Conservation (phyloP, 1,140 invertebrate species). For the Drosophila arizonae region DNA sequence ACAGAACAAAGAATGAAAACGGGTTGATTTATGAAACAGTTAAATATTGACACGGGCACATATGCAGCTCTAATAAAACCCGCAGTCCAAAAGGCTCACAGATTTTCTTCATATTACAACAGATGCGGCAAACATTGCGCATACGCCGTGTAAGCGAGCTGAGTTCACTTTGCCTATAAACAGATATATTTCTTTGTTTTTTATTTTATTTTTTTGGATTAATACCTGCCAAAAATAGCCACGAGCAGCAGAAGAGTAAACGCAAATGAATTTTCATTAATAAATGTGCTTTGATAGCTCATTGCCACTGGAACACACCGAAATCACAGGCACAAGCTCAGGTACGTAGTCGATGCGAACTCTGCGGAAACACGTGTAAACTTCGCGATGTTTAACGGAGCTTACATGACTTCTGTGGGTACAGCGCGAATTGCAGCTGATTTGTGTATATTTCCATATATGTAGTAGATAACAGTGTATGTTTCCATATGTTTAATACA, state of each 20-base stretch:
- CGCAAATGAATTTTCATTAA: conserved; percentile 23
- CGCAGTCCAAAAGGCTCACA: background rate
- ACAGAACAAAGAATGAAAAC: conserved; percentile 7
- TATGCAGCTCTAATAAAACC: too few species aligned
- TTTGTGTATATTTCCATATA: too few species aligned
- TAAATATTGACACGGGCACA: conserved; percentile 17
- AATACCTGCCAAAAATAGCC: conserved; percentile 38
- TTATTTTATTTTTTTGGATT: conserved; percentile 7
- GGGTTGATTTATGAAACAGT: conserved; percentile 39
- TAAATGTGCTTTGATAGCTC: conserved; percentile 13
- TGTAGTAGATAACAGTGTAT: background rate
- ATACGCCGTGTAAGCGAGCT: conserved; percentile 7
- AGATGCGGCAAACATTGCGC: background rate
- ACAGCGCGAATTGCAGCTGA: too few species aligned
- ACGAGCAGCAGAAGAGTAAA: conserved; percentile 19
- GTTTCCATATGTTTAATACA: background rate
- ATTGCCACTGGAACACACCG: conserved; percentile 13
- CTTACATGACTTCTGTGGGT: conserved; percentile 3
- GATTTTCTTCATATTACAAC: background rate
- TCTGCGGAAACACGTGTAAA: conserved; percentile 20
- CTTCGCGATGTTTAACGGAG: conserved; percentile 1
- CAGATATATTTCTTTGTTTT: too few species aligned
- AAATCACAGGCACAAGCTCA: background rate
- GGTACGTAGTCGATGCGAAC: conserved; percentile 17
- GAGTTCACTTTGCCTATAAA: background rate